phyloP scores from a whole-genome alignment of 2,888 invertebrate species.

The Patella ulyssiponensis region DNA sequence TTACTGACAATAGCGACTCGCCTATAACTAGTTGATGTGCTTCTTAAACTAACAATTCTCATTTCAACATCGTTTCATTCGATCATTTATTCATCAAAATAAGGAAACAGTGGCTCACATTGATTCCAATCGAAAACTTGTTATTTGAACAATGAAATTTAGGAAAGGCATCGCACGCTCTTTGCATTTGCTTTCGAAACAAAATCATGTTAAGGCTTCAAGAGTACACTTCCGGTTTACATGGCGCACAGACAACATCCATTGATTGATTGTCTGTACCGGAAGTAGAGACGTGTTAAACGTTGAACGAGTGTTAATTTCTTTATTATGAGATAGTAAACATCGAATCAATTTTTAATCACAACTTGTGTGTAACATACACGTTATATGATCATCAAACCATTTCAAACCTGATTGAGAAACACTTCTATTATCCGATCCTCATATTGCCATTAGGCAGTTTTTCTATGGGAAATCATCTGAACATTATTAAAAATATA shows the following conservation, averaged over 20 bases:
- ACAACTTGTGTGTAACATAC: slow-evolving; percentile 23
- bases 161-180: slow-evolving; percentile 19
- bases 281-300: slow-evolving; percentile 22
- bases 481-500: no score
- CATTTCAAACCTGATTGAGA: no score
- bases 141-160: slow-evolving; percentile 30
- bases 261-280: slow-evolving; percentile 24
- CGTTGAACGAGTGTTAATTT: slow-evolving; percentile 21
- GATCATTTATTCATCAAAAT: slow-evolving; percentile 8
- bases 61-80: slow-evolving; percentile 1
- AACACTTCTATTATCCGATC: no score
- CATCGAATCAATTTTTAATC: slow-evolving; percentile 31
- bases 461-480: no score
- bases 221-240: slow-evolving; percentile 30
- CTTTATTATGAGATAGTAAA: slow-evolving; percentile 20
- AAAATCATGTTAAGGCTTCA: slow-evolving; percentile 22
- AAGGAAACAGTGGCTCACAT: slow-evolving; percentile 15
- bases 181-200: slow-evolving; percentile 18
- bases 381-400: slow-evolving; percentile 3
- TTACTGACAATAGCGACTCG: not conserved
- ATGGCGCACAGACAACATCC: slow-evolving; percentile 22
- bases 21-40: slow-evolving; percentile 3
- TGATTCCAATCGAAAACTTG: slow-evolving; percentile 5
- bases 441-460: no score
- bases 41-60: not conserved